phyloP scores from a whole-genome alignment of 2,888 invertebrate species.

The Megalurothrips usitatus region DNA sequence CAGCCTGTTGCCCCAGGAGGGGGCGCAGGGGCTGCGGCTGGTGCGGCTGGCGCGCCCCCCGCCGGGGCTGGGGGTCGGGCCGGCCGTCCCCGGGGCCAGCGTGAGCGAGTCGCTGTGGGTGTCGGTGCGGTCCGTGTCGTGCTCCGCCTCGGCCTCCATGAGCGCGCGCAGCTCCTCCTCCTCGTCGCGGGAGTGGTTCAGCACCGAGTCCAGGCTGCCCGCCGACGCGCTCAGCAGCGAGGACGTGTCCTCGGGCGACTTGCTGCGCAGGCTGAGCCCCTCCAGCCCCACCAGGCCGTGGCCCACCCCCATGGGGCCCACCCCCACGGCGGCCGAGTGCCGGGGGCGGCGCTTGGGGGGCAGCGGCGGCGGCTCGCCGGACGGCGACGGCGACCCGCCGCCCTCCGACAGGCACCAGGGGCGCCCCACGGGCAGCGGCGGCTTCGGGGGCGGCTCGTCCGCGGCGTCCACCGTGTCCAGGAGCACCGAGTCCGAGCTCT shows the following conservation, averaged over 20 bases:
- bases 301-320: slow-evolving; percentile 52
- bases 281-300: slow-evolving; percentile 51
- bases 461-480: slow-evolving; percentile 46
- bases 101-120: slow-evolving; percentile 43
- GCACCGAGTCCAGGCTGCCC: slow-evolving; percentile 80
- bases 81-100: slow-evolving; percentile 35
- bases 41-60: slow-evolving; percentile 52
- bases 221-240: slow-evolving; percentile 64
- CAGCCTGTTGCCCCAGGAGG: neutral
- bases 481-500: slow-evolving; percentile 76
- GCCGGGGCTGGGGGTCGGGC: slow-evolving; percentile 30
- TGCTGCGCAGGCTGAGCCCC: slow-evolving; percentile 57
- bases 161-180: slow-evolving; percentile 61
- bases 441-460: slow-evolving; percentile 75
- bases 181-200: slow-evolving; percentile 82
- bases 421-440: slow-evolving; percentile 65
- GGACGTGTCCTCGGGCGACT: slow-evolving; percentile 66
- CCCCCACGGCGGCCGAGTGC: slow-evolving; percentile 30
- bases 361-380: slow-evolving; percentile 50
- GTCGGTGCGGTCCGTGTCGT: slow-evolving; percentile 49
- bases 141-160: slow-evolving; percentile 49
- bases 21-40: slow-evolving; percentile 44
- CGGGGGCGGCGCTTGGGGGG: slow-evolving; percentile 55
- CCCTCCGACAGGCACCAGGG: slow-evolving; percentile 59
- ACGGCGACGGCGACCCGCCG: slow-evolving; percentile 41